phyloP scores from a whole-genome alignment of 2,797 vertebrate genomes.

The Lepilemur ruficaudatus region DNA sequence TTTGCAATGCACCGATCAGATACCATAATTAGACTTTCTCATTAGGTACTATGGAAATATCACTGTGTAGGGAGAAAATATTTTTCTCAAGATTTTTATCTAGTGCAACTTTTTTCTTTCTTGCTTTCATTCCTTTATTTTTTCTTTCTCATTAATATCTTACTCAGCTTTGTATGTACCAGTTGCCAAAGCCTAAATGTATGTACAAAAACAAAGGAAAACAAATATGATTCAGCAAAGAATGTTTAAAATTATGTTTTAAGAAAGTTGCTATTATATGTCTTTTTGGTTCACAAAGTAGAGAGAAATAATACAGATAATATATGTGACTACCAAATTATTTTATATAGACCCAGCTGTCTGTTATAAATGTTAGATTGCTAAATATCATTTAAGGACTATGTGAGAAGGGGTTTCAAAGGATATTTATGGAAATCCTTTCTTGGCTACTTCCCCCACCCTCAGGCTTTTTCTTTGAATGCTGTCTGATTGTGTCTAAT shows the following conservation, averaged over 20 bases:
- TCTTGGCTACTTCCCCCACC: neutral
- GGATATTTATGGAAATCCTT: slow-evolving; percentile 42
- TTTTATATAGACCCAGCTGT: neutral
- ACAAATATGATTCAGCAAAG: neutral
- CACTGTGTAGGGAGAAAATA: neutral
- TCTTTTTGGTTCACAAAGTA: slow-evolving; percentile 27
- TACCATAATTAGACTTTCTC: neutral
- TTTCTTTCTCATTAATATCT: neutral
- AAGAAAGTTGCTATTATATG: neutral
- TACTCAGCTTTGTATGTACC: neutral
- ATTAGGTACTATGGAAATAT: neutral
- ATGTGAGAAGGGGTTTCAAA: neutral
- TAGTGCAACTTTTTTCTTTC: neutral
- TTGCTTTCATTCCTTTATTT: neutral
- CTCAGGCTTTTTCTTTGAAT: slow-evolving; percentile 41
- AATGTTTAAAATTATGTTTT: slow-evolving; percentile 45
- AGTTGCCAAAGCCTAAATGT: slow-evolving; percentile 17
- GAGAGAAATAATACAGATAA: slow-evolving; percentile 19
- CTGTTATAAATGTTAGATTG: slow-evolving; percentile 36
- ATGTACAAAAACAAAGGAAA: slow-evolving; percentile 8
- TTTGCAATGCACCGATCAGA: neutral
- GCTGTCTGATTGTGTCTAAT: neutral
- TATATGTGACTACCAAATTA: slow-evolving; percentile 3
- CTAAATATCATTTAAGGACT: slow-evolving; percentile 36
- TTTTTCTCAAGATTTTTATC: neutral